These are phyloP conservation scores for Anolis carolinensis DNA, from an alignment of 2,113 vertebrate species.

Conservation along the genomic window DNA sequence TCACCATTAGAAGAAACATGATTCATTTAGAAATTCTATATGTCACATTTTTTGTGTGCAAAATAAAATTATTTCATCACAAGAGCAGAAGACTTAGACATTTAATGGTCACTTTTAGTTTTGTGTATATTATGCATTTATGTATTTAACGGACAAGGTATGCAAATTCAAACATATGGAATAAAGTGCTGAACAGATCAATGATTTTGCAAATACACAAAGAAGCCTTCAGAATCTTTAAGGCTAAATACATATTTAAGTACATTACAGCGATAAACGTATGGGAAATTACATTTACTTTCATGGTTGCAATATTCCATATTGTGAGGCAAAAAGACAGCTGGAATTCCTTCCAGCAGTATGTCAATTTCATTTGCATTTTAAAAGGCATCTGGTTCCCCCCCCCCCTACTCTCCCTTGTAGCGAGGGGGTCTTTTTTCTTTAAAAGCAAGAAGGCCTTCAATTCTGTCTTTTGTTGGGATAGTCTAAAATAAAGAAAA, in stretches of 20 bases:
- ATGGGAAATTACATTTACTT: constrained; percentile 49
- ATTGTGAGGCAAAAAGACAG: constrained; percentile 40
- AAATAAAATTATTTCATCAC: constrained; percentile 62
- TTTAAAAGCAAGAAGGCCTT: constrained; percentile 95
- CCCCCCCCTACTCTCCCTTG: constrained; percentile 86
- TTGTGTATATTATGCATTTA: constrained; percentile 71
- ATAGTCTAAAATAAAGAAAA: constrained; percentile 85
- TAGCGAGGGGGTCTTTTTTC: constrained; percentile 91
- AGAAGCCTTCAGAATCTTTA: constrained; percentile 58
- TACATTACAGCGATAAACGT: constrained; percentile 36
- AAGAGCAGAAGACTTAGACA: constrained; percentile 63
- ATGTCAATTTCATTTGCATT: constrained; percentile 42
- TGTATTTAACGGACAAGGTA: constrained; percentile 59
- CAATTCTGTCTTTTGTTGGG: constrained; percentile 94
- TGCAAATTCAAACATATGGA: constrained; percentile 53
- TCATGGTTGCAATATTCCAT: constrained; percentile 56
- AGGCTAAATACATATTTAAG: constrained; percentile 35
- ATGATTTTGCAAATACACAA: constrained; percentile 48
- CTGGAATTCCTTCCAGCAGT: constrained; percentile 59
- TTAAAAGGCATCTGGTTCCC: constrained; percentile 53
- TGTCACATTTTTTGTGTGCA: constrained; percentile 66
- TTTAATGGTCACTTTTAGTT: constrained; percentile 52
- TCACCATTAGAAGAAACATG: constrained; percentile 28
- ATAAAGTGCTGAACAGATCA: constrained; percentile 53
- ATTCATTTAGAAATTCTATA: constrained; percentile 56